Evolutionary conservation across 2,113 vertebrate genomes (phyloP).

Genomic region (Lycaon pictus): DNA sequence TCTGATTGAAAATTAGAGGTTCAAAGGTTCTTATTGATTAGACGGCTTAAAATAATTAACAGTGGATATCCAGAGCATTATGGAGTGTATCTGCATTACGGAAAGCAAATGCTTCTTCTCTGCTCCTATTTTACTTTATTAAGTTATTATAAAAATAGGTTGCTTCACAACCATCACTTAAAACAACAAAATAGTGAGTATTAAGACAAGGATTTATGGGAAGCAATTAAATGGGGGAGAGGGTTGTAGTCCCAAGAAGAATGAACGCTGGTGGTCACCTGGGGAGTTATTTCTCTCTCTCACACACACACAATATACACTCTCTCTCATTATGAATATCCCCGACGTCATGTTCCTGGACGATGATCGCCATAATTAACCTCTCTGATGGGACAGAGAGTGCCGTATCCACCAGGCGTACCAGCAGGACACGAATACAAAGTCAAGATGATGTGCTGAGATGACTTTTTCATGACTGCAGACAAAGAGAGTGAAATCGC

Average conservation of each 20-base stretch:
- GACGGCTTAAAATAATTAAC: neutral
- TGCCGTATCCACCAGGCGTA: fast-evolving
- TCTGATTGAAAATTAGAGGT: neutral
- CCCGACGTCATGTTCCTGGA: fast-evolving
- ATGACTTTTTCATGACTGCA: fast-evolving
- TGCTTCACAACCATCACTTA: no score
- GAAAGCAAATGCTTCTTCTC: neutral
- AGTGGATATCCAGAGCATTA: neutral
- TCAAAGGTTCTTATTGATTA: neutral
- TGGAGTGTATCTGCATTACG: neutral
- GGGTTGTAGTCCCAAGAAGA: no score
- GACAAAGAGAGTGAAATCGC: neutral
- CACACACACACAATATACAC: fast-evolving
- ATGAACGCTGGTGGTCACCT: fast-evolving
- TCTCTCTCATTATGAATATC: no score
- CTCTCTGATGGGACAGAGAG: fast-evolving
- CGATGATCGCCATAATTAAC: fast-evolving
- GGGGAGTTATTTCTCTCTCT: neutral
- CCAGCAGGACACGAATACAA: fast-evolving
- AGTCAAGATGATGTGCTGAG: fast-evolving
- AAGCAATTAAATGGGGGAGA: neutral
- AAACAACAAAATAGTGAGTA: no score
- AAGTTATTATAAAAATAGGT: neutral
- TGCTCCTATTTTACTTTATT: neutral
- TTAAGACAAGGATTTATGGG: no score